phyloP scores from a whole-genome alignment of 2,888 invertebrate species.

The Auanema sp. region DNA sequence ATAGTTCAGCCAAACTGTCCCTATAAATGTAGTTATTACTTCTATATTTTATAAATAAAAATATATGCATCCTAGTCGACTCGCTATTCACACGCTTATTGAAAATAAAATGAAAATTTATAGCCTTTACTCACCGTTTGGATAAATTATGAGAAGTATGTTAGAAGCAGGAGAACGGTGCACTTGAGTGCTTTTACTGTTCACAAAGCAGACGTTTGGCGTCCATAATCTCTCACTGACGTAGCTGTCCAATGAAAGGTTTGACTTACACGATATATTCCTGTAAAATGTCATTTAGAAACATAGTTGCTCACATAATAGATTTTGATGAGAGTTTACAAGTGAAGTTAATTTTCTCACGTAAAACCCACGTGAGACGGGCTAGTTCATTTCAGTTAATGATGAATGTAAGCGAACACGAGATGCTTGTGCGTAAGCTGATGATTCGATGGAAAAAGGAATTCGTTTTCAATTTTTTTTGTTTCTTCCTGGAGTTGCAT shows the following conservation, averaged over 20 bases:
- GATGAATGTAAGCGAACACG: too few relatives aligned
- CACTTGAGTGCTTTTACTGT: slow-evolving; percentile 60
- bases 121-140: slow-evolving; percentile 48
- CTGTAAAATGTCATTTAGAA: slow-evolving; percentile 21
- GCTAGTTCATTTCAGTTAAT: too few relatives aligned
- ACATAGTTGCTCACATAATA: too few relatives aligned
- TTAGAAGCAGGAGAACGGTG: slow-evolving; percentile 59
- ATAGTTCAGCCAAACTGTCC: slow-evolving; percentile 63
- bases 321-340: too few relatives aligned
- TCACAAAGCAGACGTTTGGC: slow-evolving; percentile 62
- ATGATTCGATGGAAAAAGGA: not conserved
- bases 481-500: too few relatives aligned
- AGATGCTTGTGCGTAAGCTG: slow-evolving; percentile 6
- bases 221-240: slow-evolving; percentile 61
- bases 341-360: too few relatives aligned
- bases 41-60: not conserved
- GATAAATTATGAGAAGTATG: slow-evolving; percentile 61
- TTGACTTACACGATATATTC: slow-evolving; percentile 60
- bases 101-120: not conserved
- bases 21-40: slow-evolving; percentile 26
- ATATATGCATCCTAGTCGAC: slow-evolving; percentile 1
- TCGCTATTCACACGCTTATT: too few relatives aligned
- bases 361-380: too few relatives aligned
- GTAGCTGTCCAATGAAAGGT: slow-evolving; percentile 61
- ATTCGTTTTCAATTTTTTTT: too few relatives aligned